Base-by-base conservation (phyloP, 2,888 invertebrate species). In the Cryptocheilus praepositus region DNA sequence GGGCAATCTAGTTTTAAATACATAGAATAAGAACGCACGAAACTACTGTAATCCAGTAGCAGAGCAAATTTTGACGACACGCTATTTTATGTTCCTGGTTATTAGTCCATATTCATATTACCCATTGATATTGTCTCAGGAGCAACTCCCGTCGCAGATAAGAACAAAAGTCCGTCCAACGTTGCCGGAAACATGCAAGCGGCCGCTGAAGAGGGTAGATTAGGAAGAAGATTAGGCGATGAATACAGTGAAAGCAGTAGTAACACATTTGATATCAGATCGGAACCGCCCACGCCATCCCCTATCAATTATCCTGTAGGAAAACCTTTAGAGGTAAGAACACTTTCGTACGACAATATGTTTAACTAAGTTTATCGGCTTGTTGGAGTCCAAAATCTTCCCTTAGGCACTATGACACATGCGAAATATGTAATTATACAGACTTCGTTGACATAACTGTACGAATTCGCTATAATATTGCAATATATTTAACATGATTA, bases 271-370 rank as follows among this genome's bases (percentile, higher is more conserved):
- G 77, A 81, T 52, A 67, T 74, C 3, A 83, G 78, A 59, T 79
- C 64, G 43, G 79, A 79, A 44, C 56, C 61, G 13, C 64, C 76
- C 22, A 73, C 83, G 11, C 82, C 86, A 53, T 58, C 85, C 1
- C 73, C 86, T 0, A 89, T 92, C 3, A 93, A 94, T 85, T 94
- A 94, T 86, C 94, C 94, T 0, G 92, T 95, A 49, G 95, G 95
- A 52, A 95, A 94, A 89, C 95, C 96, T 0, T 89, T 96, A 51
- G 95, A 95, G 92, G 96, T 96, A 87, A 70, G 45, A 58, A 16
- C 28, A 36, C 16, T 21, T 19, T 25, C 0, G 25, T 36, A 36
- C 19, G 3, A 21, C 11, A n/a, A n/a, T n/a, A n/a, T n/a, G n/a
- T n/a, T 52, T 52, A 52, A 11, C 8, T 18, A 19, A 11, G 46